Percentiles rank a stretch among this genome's conserved stretches.
Evolutionary conservation across 2,888 invertebrate genomes (phyloP).

Genomic region (Troilus luridus): DNA sequence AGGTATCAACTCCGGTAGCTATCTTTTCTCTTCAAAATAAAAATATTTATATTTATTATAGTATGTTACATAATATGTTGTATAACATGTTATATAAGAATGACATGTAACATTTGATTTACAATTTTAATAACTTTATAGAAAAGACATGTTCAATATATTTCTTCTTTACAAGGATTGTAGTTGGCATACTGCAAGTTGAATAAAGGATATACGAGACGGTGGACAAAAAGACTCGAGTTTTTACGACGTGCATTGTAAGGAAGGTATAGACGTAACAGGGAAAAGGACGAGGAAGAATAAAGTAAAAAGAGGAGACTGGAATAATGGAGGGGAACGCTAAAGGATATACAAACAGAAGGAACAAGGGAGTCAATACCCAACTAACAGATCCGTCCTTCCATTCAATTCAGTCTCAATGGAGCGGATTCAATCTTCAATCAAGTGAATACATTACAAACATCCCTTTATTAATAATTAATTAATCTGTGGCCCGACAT

Average conservation of each 20-base stretch:
- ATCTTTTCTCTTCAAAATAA: too few species aligned
- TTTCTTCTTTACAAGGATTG: too few species aligned
- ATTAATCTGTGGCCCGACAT: not conserved
- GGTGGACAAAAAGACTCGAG: not conserved
- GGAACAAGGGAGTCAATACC: not conserved
- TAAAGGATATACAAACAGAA: slow-evolving; percentile 3
- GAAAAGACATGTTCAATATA: too few species aligned
- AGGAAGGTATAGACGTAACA: not conserved
- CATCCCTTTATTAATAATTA: not conserved
- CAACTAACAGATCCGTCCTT: not conserved
- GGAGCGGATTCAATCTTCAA: not conserved
- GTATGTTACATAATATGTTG: too few species aligned
- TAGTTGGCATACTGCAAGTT: too few species aligned
- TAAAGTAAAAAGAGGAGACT: not conserved
- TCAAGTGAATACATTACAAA: not conserved
- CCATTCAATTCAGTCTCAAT: not conserved
- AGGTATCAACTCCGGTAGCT: too few species aligned
- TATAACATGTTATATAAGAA: too few species aligned
- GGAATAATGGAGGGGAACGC: not conserved
- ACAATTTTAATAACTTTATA: too few species aligned
- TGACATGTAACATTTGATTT: too few species aligned
- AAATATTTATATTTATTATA: too few species aligned
- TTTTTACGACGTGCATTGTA: too few species aligned
- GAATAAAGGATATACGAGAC: not conserved
- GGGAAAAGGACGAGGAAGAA: not conserved